phyloP scores from a whole-genome alignment of 1,140 invertebrate genomes.

The Drosophila pandora region DNA sequence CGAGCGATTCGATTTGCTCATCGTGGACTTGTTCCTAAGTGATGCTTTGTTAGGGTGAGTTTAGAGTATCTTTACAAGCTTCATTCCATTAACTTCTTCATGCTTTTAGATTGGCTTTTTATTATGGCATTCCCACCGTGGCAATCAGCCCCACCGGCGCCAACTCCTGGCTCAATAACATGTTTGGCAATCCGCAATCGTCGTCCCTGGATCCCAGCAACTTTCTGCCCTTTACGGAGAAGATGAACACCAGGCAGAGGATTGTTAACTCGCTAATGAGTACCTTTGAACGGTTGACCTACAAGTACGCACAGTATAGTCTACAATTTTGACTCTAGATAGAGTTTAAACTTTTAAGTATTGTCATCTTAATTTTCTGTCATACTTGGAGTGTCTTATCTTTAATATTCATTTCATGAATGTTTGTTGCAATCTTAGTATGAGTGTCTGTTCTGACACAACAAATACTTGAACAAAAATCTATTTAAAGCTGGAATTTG shows the following conservation, averaged over 20 bases:
- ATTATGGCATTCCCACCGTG: constrained; percentile 86
- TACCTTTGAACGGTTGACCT: constrained; percentile 77
- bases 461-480: not conserved
- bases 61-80: not conserved
- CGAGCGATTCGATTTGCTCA: constrained; percentile 72
- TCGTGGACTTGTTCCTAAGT: constrained; percentile 75
- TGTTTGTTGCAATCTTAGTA: too few relatives aligned
- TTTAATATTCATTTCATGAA: too few relatives aligned
- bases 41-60: constrained; percentile 79
- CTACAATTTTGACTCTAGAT: not conserved
- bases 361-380: too few relatives aligned
- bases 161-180: constrained; percentile 87
- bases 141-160: constrained; percentile 86
- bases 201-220: constrained; percentile 86
- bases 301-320: constrained; percentile 37
- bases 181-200: constrained; percentile 87
- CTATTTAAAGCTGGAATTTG: not conserved
- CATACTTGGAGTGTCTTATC: too few relatives aligned
- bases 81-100: not conserved
- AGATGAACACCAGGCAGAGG: constrained; percentile 86
- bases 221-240: constrained; percentile 84
- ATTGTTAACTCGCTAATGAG: constrained; percentile 84
- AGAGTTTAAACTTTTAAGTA: not conserved
- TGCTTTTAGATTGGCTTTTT: constrained; percentile 84
- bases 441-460: not conserved